Evolutionary conservation across 37 sponge, comb jelly and placozoan genomes (phyloP).

Genomic region (Eunapius fragilis): DNA sequence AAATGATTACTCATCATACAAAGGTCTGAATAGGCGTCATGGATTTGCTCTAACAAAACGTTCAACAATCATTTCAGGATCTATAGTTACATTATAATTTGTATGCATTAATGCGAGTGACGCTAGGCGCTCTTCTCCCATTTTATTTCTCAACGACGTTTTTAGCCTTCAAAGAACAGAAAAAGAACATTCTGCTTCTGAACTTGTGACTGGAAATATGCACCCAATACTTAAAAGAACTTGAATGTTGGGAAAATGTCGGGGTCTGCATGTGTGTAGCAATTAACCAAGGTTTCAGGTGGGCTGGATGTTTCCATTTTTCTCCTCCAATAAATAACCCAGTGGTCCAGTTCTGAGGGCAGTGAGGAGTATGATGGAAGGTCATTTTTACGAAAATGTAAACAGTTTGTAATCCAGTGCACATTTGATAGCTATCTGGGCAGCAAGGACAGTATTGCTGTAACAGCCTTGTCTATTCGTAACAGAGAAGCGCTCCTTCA

Average conservation of each 20-base stretch:
- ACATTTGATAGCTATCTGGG: not conserved
- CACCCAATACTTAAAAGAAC: not conserved
- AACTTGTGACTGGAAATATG: not conserved
- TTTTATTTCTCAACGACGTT: constrained; percentile 13
- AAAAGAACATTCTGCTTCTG: constrained; percentile 15
- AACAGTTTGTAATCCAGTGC: not conserved
- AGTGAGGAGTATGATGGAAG: not conserved
- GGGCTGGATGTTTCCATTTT: not conserved
- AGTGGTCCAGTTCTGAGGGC: not conserved
- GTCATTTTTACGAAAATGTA: not conserved
- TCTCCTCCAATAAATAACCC: not conserved
- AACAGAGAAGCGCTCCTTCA: no score
- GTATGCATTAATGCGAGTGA: not conserved
- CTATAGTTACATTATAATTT: not conserved
- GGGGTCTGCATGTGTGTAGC: not conserved
- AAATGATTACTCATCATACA: not conserved
- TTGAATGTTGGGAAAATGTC: not conserved
- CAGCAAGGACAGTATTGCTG: not conserved
- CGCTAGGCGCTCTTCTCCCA: constrained; percentile 26
- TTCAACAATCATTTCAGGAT: not conserved
- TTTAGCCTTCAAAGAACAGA: not conserved
- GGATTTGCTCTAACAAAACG: not conserved
- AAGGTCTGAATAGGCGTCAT: not conserved
- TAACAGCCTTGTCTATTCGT: no score
- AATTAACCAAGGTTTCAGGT: not conserved